Evolutionary conservation across 2,113 vertebrate species (phyloP), one percentile per base, ranked within the genome.

Genomic region (Ictalurus furcatus): DNA sequence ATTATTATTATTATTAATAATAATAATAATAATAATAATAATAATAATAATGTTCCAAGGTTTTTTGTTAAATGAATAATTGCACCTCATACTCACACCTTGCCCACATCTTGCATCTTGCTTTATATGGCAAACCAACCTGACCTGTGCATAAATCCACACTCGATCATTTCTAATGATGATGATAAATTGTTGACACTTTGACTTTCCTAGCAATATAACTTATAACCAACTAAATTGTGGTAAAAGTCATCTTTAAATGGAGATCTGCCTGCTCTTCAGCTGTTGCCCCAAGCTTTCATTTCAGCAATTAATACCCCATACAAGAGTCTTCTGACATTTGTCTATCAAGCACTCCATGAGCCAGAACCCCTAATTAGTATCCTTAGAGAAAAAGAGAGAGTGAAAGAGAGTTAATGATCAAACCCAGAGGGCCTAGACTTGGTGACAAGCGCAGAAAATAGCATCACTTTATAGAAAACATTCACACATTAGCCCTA

Each of bases 261-360:
- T 69, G 61, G 80, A 85, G 85, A 81, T 81, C 71, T 88, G n/a
- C n/a, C 76, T 82, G 34, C 34, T 84, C 89, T 82, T 89, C 88
- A 61, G 85, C 71, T n/a, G 37, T n/a, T 73, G 91, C 89, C 88
- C 3, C 59, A 59, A 88, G 88, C 92, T 92, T 92, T 94, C 92
- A 95, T 95, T 94, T 93, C 76, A 89, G 91, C 94, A 95, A 95
- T 95, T 95, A 96, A 93, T 92, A 90, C 88, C 89, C 81, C 82
- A 93, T 92, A 90, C 89, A 94, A 95, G 94, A 94, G 91, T 84
- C 86, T 88, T 94, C 93, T 95, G 95, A 94, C 95, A 96, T 96
- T 95, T 95, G 94, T 95, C 95, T 94, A 95, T 95, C 95, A 96
- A 93, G 93, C 85, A 85, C 91, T 90, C 89, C 84, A 89, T 91